Evolutionary conservation across 2,888 invertebrate genomes (phyloP), one percentile per base, ranked within the genome.

Genomic region (Thymelicus lineola): DNA sequence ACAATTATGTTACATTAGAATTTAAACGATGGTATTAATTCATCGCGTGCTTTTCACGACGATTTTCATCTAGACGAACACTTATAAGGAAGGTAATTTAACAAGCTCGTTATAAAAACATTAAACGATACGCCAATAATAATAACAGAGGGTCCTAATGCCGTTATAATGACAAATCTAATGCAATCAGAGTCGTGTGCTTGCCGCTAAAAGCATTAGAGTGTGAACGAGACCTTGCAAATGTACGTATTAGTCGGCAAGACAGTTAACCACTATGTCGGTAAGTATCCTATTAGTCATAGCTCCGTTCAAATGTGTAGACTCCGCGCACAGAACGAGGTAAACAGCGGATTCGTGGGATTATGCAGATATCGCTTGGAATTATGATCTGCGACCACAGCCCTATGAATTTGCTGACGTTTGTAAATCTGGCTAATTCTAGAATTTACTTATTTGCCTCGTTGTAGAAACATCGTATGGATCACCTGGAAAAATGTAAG

Each of bases 91-190:
- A 63, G 64, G 63, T 46, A 53, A 53, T 45, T 14, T 9, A 57
- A 68, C 64, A 9, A 45, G 64, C 70, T 70, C 64, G 64, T 70
- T 70, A 70, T 59, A 70, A 64, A 58, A 70, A 69, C 68, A 68
- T 68, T 68, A 68, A 68, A 68, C 57, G 68, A 68, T 58, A 63
- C 55, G 68, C 55, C 48, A 35, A 62, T 48, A 45, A 68, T 68
- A 69, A 69, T 69, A 63, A 55, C 63, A 35, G 50, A 42, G 36
- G 63, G 38, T 59, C 45, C 61, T 72, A 71, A 72, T 69, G 72
- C 77, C 76, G 77, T 78, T 80, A 80, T 75, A 74, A 75, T 76
- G 77, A 80, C 79, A 77, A 79, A 81, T 81, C 76, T 71, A 72
- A 72, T 63, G 74, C 72, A 73, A 75, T 75, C 72, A 77, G 73